Percentiles rank a stretch among this genome's conserved stretches.
Conservation (phyloP, 2,797 vertebrate genomes). For the Paedocypris micromegethes region DNA sequence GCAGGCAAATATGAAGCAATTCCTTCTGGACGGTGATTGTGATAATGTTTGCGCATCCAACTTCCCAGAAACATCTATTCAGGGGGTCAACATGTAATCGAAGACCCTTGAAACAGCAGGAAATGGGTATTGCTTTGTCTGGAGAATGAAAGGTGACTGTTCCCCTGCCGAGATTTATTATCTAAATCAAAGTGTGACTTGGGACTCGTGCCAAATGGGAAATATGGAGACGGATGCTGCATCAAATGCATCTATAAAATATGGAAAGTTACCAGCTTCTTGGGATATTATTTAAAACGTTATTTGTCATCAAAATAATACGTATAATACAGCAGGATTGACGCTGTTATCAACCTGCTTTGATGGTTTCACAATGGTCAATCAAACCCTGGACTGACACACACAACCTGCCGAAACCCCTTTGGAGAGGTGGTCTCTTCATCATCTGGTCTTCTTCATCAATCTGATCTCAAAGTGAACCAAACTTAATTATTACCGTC, state of each 20-base stretch:
- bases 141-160: slow-evolving; percentile 32
- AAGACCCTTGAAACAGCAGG: slow-evolving; percentile 14
- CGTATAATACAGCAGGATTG: too few relatives aligned
- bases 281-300: background rate
- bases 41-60: slow-evolving; percentile 7
- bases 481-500: too few relatives aligned
- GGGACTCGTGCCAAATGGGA: slow-evolving; percentile 24
- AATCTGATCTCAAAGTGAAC: too few relatives aligned
- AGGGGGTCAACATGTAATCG: slow-evolving; percentile 16
- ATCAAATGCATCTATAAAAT: background rate
- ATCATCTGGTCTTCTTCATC: too few relatives aligned
- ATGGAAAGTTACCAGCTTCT: background rate
- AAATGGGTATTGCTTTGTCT: slow-evolving; percentile 33
- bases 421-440: too few relatives aligned
- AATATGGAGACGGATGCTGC: slow-evolving; percentile 1
- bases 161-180: slow-evolving; percentile 43
- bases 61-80: slow-evolving; percentile 14
- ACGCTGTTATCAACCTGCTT: too few relatives aligned
- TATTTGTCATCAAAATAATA: too few relatives aligned
- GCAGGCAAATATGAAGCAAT: slow-evolving; percentile 10
- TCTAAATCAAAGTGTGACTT: slow-evolving; percentile 45
- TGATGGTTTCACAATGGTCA: too few relatives aligned
- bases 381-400: too few relatives aligned
- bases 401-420: too few relatives aligned
- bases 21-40: slow-evolving; percentile 7